Base-by-base conservation (phyloP, 2,888 invertebrate genomes). In the Polyploca ridens region DNA sequence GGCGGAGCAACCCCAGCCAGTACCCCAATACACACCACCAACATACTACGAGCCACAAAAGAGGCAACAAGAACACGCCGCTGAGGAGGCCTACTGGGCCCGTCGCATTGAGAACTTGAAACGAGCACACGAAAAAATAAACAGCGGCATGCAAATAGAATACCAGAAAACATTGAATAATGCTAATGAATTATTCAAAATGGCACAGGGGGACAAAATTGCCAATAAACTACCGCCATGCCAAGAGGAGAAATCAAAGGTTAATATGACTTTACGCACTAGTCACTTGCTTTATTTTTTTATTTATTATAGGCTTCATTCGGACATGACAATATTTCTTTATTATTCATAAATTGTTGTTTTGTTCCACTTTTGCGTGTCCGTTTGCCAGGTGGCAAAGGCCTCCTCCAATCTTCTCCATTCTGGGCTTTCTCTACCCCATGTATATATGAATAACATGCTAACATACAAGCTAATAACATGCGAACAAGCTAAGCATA, bases 161-260 rank as follows among this genome's bases (percentile, higher is more conserved):
- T 94, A 93, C 73, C 88, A 93, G 66, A 93, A 91, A 68, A 91
- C 92, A 58, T 75, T 94, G 64, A 90, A 93, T 66, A 90, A 93
- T 73, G 90, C 93, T 2, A 90, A 91, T 81, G 87, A 92, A 10
- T 73, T 94, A 63, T 94, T 92, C 77, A 83, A 89, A 62, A 41
- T 81, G 70, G 86, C 86, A 58, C 82, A 90, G 68, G 76, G 77
- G 72, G 89, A 93, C 69, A 91, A 90, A 85, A 69, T 88, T 66
- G 82, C 76, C 16, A 87, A 75, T 66, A 93, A 92, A 72, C 68
- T 91, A 65, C 87, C 91, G 64, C 94, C 94, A 64, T 94, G 94
- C 74, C 91, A 94, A 73, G 90, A 90, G 46, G 93, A 94, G 67
- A 94, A 93, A 77, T 87, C 89, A 58, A 93, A 93, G 90, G 94